Evolutionary conservation across 2,113 vertebrate genomes (phyloP), one percentile per base, ranked within the genome.

Genomic region (Nothobranchius kuhntae): DNA sequence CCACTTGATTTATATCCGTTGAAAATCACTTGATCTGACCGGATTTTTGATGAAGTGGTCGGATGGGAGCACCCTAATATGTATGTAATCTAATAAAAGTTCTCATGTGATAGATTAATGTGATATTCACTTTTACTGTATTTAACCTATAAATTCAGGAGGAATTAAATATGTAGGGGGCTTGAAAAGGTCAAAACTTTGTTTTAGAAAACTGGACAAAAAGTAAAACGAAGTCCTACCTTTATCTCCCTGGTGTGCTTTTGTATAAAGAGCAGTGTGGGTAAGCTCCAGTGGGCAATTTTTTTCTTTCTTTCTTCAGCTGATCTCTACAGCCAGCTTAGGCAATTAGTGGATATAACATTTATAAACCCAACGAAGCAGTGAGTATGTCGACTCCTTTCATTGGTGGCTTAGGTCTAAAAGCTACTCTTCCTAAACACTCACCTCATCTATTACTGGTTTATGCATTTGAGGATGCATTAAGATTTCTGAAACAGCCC

Each of bases 311-410:
- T 56, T 51, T n/a, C 11, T 45, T 69, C 42, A 71, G 71, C 42
- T 54, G 45, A 48, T 47, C 67, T 72, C 60, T 63, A 61, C 53
- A 65, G 58, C 38, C 1, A 21, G 61, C 61, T 56, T 12, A 70
- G 44, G 61, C 53, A 77, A 80, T 81, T 73, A 81, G 55, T 51
- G 24, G 17, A 26, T 65, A 45, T 26, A 67, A 55, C 62, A 61
- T 73, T 55, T 60, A 67, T 54, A 42, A 71, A 69, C 11, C 30
- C 53, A 63, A 12, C 53, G 65, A 75, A 75, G 47, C 60, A 53
- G 7, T 62, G 62, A 72, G 61, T 52, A 17, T 61, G 53, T 68
- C 55, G n/a, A 1, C 14, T 26, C 61, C 17, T 72, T 44, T 52
- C 6, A 51, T 1, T 54, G 46, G 36, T 21, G n/a, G 38, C 46